Evolutionary conservation across 2,113 vertebrate species (phyloP).

Genomic region (Andinoacara biseriatus): DNA sequence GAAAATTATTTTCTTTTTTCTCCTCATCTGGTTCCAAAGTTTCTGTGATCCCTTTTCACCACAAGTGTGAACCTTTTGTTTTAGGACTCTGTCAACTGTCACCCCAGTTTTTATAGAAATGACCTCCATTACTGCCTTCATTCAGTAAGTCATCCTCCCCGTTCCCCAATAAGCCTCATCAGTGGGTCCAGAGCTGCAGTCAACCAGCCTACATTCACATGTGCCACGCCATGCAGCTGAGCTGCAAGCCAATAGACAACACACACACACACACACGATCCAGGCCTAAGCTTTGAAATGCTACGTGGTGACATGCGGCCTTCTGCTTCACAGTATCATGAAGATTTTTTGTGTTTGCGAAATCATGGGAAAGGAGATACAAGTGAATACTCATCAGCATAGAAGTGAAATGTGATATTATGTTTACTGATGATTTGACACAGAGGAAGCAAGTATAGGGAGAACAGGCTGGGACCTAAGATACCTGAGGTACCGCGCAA

Average conservation of each 20-base stretch:
- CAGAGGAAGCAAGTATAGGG: too few relatives aligned
- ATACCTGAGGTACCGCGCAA: too few relatives aligned
- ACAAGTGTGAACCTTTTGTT: conserved; percentile 28
- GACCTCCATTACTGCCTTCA: background rate
- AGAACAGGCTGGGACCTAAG: too few relatives aligned
- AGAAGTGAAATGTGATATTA: too few relatives aligned
- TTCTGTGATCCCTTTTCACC: conserved; percentile 64
- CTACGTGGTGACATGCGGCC: conserved; percentile 6
- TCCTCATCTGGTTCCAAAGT: conserved; percentile 31
- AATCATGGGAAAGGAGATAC: conserved; percentile 37
- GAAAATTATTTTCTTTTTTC: background rate
- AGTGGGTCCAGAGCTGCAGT: conserved; percentile 23
- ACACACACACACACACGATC: background rate
- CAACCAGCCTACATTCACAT: conserved; percentile 71
- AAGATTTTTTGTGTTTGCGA: conserved; percentile 64
- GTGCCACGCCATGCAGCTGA: conserved; percentile 64
- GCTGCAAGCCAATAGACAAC: conserved; percentile 26
- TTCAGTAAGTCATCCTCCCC: conserved; percentile 13
- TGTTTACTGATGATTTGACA: too few relatives aligned
- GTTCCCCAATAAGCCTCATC: conserved; percentile 5
- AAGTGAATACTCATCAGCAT: too few relatives aligned
- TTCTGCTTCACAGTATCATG: background rate
- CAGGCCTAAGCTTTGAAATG: background rate
- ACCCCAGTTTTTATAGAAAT: conserved; percentile 33
- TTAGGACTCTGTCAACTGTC: conserved; percentile 21